Evolutionary conservation across 2,797 vertebrate species (phyloP).

Genomic region (Gallinago stenura): DNA sequence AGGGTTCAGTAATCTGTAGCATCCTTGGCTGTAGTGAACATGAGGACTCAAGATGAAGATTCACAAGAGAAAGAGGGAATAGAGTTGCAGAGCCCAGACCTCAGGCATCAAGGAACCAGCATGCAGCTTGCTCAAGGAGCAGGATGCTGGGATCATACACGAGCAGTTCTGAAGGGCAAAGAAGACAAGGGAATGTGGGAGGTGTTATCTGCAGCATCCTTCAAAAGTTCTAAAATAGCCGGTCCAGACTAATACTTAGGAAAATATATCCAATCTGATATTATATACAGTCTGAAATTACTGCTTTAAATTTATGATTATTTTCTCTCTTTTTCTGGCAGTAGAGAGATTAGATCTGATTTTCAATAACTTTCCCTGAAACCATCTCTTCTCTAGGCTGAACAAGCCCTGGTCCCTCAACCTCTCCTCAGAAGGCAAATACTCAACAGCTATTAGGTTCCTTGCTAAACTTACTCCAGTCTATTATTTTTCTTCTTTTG

Average conservation of each 20-base stretch:
- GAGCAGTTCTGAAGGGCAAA: not conserved
- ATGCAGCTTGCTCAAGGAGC: not conserved
- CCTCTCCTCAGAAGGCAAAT: not conserved
- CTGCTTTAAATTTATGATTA: not conserved
- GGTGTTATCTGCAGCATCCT: not conserved
- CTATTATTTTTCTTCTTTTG: not conserved
- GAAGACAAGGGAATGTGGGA: not conserved
- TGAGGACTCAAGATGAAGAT: not conserved
- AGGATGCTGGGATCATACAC: not conserved
- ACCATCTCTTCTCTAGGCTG: not conserved
- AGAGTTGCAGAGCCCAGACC: not conserved
- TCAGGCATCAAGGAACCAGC: not conserved
- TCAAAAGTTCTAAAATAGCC: not conserved
- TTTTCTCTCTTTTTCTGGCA: not conserved
- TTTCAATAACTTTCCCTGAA: not conserved
- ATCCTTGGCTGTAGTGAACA: not conserved
- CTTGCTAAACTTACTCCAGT: not conserved
- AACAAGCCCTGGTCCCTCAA: not conserved
- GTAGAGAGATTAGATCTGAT: not conserved
- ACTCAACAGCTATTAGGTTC: fast-evolving
- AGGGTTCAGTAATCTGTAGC: not conserved
- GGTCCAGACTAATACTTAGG: not conserved
- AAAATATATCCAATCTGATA: not conserved
- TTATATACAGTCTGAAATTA: not conserved
- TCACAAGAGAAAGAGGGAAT: not conserved